phyloP scores from a whole-genome alignment of 1,140 invertebrate genomes.

The Megalopta genalis region DNA sequence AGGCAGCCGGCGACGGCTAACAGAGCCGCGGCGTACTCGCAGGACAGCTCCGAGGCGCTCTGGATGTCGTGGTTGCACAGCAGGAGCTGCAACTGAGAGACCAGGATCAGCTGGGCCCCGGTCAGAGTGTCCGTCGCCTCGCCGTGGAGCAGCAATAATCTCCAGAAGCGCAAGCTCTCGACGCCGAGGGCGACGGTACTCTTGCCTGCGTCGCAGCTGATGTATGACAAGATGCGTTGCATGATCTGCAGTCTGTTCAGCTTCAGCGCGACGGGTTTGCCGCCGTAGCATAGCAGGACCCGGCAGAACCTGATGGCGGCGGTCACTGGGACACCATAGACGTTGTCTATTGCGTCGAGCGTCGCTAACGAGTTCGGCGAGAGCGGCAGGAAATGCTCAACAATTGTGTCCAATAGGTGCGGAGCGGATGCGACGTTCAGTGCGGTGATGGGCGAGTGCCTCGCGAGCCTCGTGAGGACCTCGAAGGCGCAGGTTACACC shows the following conservation, averaged over 20 bases:
- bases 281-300: constrained; percentile 71
- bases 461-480: constrained; percentile 85
- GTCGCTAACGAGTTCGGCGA: constrained; percentile 62
- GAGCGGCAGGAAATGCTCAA: constrained; percentile 83
- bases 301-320: constrained; percentile 72
- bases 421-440: constrained; percentile 81
- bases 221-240: constrained; percentile 70
- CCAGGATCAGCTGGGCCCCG: constrained; percentile 64
- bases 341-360: constrained; percentile 57
- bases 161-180: constrained; percentile 75
- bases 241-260: constrained; percentile 70
- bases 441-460: constrained; percentile 84
- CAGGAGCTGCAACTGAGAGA: constrained; percentile 70
- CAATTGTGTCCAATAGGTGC: constrained; percentile 81
- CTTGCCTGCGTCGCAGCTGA: constrained; percentile 64
- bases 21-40: constrained; percentile 72
- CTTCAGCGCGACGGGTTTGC: constrained; percentile 65
- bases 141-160: constrained; percentile 65
- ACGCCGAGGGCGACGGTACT: no score
- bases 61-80: constrained; percentile 70
- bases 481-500: constrained; percentile 85
- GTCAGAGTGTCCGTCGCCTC: constrained; percentile 68
- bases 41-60: constrained; percentile 67
- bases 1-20: constrained; percentile 66
- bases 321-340: constrained; percentile 69